These are phyloP conservation scores for Pristionchus entomophagus DNA, from an alignment of 2,888 invertebrate species.

Conservation along the genomic window DNA sequence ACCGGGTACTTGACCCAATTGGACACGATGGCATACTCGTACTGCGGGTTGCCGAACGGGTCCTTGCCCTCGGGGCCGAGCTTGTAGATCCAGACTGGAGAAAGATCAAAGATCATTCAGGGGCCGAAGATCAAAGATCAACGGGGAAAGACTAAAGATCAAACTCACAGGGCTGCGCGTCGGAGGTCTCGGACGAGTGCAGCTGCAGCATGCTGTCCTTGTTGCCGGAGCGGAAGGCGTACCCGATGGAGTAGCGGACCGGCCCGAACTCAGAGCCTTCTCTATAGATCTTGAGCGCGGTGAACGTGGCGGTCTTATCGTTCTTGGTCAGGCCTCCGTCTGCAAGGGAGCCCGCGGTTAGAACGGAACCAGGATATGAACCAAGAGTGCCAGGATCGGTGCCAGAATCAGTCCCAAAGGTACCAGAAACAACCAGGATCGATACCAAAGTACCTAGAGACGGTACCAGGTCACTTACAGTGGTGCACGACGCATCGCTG, in stretches of 20 bases:
- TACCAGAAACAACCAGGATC: no score
- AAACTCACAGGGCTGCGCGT: slow-evolving; percentile 74
- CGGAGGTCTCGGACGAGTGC: slow-evolving; percentile 74
- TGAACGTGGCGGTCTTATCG: slow-evolving; percentile 76
- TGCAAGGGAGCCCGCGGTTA: no score
- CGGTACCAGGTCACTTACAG: slow-evolving; percentile 61
- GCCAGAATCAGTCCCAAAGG: no score
- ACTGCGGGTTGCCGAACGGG: slow-evolving; percentile 76
- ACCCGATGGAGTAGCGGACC: slow-evolving; percentile 76
- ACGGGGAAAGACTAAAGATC: background rate
- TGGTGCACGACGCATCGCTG: slow-evolving; percentile 76
- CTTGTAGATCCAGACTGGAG: slow-evolving; percentile 76
- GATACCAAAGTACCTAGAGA: background rate
- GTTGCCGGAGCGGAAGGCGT: slow-evolving; percentile 76
- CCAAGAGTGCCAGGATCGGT: no score
- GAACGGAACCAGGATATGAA: no score
- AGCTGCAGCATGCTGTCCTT: slow-evolving; percentile 76
- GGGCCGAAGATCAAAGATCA: background rate
- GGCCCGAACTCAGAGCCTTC: slow-evolving; percentile 76
- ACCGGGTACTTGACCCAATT: slow-evolving; percentile 77
- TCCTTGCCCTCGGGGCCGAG: slow-evolving; percentile 76
- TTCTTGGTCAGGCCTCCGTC: slow-evolving; percentile 76
- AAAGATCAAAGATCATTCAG: no score
- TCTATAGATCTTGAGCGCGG: slow-evolving; percentile 76
- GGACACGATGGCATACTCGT: slow-evolving; percentile 76